A percentile compares a stretch with the other conserved stretches of the same genome.
phyloP scores from a whole-genome alignment of 2,797 vertebrate species.

The Tangara arthus region DNA sequence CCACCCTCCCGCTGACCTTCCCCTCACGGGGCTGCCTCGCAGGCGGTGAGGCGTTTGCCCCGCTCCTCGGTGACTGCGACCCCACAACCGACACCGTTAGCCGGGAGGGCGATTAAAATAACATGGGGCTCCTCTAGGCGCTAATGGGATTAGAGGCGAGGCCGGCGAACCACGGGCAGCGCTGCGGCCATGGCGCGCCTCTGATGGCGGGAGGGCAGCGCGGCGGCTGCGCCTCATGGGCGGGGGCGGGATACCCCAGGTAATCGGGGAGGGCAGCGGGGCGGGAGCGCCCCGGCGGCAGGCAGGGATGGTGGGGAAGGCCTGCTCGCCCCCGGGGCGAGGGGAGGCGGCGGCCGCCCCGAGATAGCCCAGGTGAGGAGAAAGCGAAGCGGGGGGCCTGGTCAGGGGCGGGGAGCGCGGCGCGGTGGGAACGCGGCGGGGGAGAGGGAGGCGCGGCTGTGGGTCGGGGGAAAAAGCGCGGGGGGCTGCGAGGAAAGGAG shows the following conservation, averaged over 20 bases:
- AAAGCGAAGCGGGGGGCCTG: neutral
- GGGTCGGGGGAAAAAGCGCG: neutral
- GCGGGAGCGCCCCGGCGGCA: neutral
- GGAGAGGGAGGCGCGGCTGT: neutral
- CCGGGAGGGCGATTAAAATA: neutral
- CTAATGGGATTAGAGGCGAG: slow-evolving; percentile 72
- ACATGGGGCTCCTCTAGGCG: slow-evolving; percentile 59
- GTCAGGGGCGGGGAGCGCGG: neutral
- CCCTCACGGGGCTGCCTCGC: neutral
- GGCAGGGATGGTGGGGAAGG: neutral
- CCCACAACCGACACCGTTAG: neutral
- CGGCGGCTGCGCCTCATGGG: neutral
- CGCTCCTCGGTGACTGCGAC: neutral
- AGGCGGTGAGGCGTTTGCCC: neutral
- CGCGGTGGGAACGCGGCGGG: neutral
- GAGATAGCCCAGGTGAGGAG: slow-evolving; percentile 13
- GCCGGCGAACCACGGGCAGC: neutral
- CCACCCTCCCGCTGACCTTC: neutral
- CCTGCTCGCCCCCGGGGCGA: neutral
- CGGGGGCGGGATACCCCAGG: slow-evolving; percentile 22
- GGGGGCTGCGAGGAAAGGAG: neutral
- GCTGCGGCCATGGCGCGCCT: slow-evolving; percentile 58
- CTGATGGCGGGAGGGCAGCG: slow-evolving; percentile 22
- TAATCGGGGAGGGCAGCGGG: neutral
- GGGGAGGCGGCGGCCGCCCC: neutral